A percentile compares a stretch with the other conserved stretches of the same genome.
Conservation (phyloP, 2,888 invertebrate species). For the Diaphora mendica region DNA sequence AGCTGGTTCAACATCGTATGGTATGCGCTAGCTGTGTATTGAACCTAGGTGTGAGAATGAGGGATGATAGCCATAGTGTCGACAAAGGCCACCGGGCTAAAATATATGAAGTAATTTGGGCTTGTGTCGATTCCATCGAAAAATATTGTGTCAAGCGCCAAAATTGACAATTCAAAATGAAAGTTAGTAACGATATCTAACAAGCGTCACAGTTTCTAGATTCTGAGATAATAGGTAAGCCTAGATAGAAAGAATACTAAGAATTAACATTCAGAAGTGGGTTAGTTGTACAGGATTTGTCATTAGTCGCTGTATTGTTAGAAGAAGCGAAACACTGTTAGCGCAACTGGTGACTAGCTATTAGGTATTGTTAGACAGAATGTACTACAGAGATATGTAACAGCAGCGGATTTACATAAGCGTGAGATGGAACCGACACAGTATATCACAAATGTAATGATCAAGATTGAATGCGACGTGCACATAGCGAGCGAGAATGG, state of each 20-base stretch:
- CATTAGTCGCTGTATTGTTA: not conserved
- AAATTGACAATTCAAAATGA: not conserved
- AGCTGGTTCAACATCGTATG: conserved; percentile 31
- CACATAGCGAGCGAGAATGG: conserved; percentile 71
- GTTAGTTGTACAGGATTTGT: conserved; percentile 1
- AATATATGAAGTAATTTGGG: conserved; percentile 44
- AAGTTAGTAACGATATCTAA: not conserved
- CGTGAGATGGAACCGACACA: conserved; percentile 50
- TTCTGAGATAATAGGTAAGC: conserved; percentile 2
- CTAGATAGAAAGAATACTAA: conserved; percentile 4
- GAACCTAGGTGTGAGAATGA: conserved; percentile 67
- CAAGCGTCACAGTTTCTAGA: conserved; percentile 8
- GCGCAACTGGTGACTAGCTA: conserved; percentile 2
- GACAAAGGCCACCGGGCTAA: conserved; percentile 52
- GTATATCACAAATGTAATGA: conserved; percentile 33
- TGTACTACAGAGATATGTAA: conserved; percentile 4
- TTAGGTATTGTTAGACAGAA: conserved; percentile 1
- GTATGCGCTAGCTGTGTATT: conserved; percentile 67
- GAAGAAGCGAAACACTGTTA: conserved; percentile 3
- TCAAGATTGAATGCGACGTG: conserved; percentile 66
- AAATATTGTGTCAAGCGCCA: conserved; percentile 27
- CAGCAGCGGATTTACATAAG: conserved; percentile 24
- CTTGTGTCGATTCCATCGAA: conserved; percentile 60
- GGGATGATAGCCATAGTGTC: conserved; percentile 57
- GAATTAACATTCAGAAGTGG: conserved; percentile 1